Percentiles rank a stretch among this genome's conserved stretches.
Evolutionary conservation across 2,113 vertebrate species (phyloP).

Genomic region (Ceuthmochares aereus): DNA sequence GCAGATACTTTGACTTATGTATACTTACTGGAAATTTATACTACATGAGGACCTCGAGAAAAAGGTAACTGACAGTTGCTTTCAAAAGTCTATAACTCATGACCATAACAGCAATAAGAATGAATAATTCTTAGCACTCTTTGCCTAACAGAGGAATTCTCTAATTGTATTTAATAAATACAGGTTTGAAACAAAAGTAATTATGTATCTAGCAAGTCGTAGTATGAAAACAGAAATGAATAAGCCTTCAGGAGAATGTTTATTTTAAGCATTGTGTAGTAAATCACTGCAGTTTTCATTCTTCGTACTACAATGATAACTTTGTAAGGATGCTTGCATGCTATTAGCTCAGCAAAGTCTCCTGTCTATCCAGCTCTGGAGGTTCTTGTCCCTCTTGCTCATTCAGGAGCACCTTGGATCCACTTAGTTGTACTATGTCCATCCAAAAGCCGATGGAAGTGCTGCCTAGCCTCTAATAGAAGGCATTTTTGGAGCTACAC

Average conservation of each 20-base stretch:
- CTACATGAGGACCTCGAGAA: neutral
- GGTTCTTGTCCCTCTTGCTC: neutral
- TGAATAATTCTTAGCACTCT: neutral
- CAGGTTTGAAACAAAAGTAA: neutral
- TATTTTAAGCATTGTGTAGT: neutral
- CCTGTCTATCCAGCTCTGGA: neutral
- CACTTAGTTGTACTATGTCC: neutral
- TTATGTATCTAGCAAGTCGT: neutral
- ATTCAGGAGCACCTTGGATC: neutral
- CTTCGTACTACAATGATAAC: neutral
- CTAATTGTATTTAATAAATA: neutral
- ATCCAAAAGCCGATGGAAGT: neutral
- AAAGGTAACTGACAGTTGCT: neutral
- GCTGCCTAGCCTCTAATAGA: neutral
- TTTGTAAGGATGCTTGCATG: neutral
- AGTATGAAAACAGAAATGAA: neutral
- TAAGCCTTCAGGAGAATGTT: neutral
- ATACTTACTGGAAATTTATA: neutral
- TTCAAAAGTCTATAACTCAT: neutral
- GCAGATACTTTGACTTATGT: neutral
- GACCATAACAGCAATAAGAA: neutral
- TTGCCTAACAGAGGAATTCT: neutral
- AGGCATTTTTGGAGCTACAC: neutral
- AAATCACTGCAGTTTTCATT: neutral
- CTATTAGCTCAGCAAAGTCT: neutral